A percentile compares a stretch with the other conserved stretches of the same genome.
Evolutionary conservation across 2,888 invertebrate species (phyloP).

Genomic region (Pseudanteris insignis): DNA sequence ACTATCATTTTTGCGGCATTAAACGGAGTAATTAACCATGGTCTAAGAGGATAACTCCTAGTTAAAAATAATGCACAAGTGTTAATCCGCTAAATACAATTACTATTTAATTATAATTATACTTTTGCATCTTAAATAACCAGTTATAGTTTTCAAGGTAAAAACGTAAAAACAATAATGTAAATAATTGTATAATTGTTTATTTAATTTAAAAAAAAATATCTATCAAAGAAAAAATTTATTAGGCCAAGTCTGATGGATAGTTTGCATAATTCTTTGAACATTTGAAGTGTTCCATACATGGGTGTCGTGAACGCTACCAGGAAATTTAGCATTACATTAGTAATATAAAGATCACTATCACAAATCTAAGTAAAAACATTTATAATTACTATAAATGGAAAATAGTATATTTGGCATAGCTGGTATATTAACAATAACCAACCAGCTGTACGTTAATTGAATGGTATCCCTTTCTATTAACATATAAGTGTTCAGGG

Average conservation of each 20-base stretch:
- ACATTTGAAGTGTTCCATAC: not conserved
- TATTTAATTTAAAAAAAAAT: too few species aligned
- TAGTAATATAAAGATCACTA: constrained; percentile 17
- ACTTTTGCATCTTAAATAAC: too few species aligned
- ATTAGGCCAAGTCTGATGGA: not conserved
- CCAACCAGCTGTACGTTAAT: constrained; percentile 52
- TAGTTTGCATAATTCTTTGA: not conserved
- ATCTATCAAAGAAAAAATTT: not conserved
- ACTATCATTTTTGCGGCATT: not conserved
- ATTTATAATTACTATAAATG: too few species aligned
- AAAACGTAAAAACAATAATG: too few species aligned
- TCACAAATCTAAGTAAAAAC: constrained; percentile 2
- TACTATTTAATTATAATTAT: too few species aligned
- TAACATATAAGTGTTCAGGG: constrained; percentile 50
- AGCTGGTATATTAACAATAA: not conserved
- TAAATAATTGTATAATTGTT: too few species aligned
- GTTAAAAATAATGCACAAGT: too few species aligned
- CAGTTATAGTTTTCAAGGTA: too few species aligned
- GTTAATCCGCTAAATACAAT: too few species aligned
- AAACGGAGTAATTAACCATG: constrained; percentile 6
- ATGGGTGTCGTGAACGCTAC: not conserved
- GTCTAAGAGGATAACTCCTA: constrained; percentile 5
- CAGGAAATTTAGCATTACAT: constrained; percentile 5
- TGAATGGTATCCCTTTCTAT: constrained; percentile 51
- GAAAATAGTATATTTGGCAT: not conserved